Evolutionary conservation across 2,888 invertebrate species (phyloP), one percentile per base, ranked within the genome.

Genomic region (Hedya salicella): DNA sequence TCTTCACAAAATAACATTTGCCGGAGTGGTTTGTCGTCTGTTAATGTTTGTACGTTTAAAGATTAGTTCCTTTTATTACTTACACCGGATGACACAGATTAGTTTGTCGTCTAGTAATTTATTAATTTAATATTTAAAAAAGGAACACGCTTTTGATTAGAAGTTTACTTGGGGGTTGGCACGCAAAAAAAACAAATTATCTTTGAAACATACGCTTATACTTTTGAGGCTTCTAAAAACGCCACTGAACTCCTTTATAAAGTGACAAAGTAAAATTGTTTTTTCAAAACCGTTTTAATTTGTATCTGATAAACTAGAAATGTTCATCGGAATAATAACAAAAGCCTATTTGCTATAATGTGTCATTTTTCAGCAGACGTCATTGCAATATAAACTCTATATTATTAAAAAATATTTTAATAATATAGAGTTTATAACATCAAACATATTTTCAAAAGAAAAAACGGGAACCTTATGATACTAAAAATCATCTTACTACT

Each of bases 131-230:
- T 72, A 67, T 71, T 75, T 75, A 78, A 78, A 76, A 72, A 69
- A 77, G 81, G 73, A 85, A 80, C 81, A 78, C 76, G 85, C 79
- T 83, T 86, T 78, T 83, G 83, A 88, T 89, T 85, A 84, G 69
- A 59, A 71, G 68, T 72, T 71, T 50, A 71, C 63, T 66, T 75
- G 70, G 79, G 83, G 80, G 65, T 48, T 60, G 59, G 46, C 59
- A 3, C 44, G 65, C 64, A 59, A 65, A 65, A 65, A 65, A n/a
- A 19, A 36, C 36, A 36, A 44, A 46, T 64, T 65, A 59, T 65
- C 64, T 59, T 36, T 52, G 39, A 36, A 40, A 39, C 16, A 14
- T n/a, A 48, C 17, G 39, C 6, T 6, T 25, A 25, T 36, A 6
- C 32, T 17, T 44, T 48, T 9, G 32, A 56, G 30, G 6, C 16